Conservation (phyloP, 2,113 vertebrate genomes). For the Carettochelys insculpta region DNA sequence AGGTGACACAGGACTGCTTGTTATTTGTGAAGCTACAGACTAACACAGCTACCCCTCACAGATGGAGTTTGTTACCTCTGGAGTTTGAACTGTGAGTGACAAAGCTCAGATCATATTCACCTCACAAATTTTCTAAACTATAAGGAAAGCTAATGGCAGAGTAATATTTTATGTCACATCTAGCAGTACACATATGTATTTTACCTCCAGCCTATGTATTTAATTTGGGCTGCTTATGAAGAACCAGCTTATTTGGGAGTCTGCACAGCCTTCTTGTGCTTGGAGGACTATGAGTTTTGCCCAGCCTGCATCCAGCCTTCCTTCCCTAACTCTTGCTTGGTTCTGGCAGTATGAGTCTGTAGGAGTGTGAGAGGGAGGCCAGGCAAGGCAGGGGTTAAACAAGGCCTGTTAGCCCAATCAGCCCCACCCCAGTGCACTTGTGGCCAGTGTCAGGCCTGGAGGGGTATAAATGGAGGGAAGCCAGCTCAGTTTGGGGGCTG, state of each 20-base stretch:
- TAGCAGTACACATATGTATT: neutral
- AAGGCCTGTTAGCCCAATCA: too few species aligned
- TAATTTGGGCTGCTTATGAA: fast-evolving
- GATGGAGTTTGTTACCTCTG: neutral
- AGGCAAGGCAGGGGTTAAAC: too few species aligned
- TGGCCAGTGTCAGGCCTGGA: too few species aligned
- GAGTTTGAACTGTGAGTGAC: neutral
- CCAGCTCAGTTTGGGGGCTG: too few species aligned
- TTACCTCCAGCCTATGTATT: neutral
- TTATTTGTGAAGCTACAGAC: too few species aligned
- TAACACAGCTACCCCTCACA: too few species aligned
- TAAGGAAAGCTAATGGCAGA: neutral
- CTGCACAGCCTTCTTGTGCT: neutral
- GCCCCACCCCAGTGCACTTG: too few species aligned
- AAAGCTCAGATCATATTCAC: neutral
- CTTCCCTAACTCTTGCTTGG: neutral
- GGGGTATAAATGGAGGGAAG: too few species aligned
- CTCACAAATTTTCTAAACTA: neutral
- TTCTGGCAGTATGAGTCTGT: neutral
- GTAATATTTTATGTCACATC: neutral
- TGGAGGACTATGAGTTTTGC: neutral
- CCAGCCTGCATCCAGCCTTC: neutral
- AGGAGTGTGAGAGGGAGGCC: too few species aligned
- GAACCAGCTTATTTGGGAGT: neutral
- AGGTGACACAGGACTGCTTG: too few species aligned